Conservation (phyloP, 2,113 vertebrate species). For the Furnarius figulus region DNA sequence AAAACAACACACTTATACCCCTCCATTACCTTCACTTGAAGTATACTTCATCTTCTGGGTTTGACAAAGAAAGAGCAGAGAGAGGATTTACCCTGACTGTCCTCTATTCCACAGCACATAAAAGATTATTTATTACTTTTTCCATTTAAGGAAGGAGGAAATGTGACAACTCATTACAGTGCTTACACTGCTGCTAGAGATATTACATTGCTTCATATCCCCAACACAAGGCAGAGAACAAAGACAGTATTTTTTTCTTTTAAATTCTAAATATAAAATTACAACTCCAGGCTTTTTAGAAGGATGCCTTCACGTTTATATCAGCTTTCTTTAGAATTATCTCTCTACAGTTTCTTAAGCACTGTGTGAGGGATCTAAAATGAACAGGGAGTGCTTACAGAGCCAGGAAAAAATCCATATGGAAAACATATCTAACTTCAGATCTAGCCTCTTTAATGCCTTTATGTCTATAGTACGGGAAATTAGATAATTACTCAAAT, state of each 20-base stretch:
- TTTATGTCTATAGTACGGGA: background rate
- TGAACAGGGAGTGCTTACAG: background rate
- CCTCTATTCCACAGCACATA: background rate
- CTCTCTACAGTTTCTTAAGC: background rate
- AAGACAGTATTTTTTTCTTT: background rate
- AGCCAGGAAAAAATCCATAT: background rate
- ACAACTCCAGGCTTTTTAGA: background rate
- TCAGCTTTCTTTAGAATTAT: background rate
- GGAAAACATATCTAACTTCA: background rate
- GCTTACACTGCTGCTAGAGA: background rate
- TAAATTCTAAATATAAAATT: background rate
- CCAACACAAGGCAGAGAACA: background rate
- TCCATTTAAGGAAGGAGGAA: background rate
- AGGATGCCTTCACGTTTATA: background rate
- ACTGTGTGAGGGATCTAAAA: background rate
- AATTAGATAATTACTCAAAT: conserved; percentile 1
- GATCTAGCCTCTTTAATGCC: background rate
- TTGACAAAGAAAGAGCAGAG: background rate
- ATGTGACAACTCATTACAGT: background rate
- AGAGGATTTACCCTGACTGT: background rate
- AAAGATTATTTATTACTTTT: background rate
- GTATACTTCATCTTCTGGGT: background rate
- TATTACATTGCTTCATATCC: background rate
- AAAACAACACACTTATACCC: fast-evolving
- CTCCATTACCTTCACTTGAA: background rate